Evolutionary conservation across 1,140 invertebrate species (phyloP).

Genomic region (Apolygus lucorum): DNA sequence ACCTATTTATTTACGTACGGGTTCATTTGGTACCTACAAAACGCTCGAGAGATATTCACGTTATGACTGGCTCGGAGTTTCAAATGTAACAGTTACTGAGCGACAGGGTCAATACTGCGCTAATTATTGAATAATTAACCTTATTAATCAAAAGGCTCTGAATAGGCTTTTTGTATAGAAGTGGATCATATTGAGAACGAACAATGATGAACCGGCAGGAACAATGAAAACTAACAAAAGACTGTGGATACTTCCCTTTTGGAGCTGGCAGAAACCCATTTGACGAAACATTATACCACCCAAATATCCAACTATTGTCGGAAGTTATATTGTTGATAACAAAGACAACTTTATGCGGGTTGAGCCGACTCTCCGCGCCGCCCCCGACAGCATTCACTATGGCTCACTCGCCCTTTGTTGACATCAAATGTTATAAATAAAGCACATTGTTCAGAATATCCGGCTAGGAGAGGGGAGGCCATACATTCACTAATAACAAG

Average conservation of each 20-base stretch:
- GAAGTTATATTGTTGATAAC: slow-evolving; percentile 21
- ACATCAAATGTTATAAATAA: slow-evolving; percentile 4
- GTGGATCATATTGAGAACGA: too few relatives aligned
- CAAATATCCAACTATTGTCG: slow-evolving; percentile 25
- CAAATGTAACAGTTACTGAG: too few relatives aligned
- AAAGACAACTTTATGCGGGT: slow-evolving; percentile 20
- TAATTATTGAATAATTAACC: too few relatives aligned
- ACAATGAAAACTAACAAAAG: slow-evolving; percentile 23
- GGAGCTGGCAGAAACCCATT: slow-evolving; percentile 16
- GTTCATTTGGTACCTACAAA: too few relatives aligned
- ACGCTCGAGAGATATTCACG: too few relatives aligned
- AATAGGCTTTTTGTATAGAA: too few relatives aligned
- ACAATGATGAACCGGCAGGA: too few relatives aligned
- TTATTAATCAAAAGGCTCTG: too few relatives aligned
- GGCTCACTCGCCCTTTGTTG: slow-evolving; percentile 9
- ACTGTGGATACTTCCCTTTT: slow-evolving; percentile 4
- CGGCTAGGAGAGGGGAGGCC: too few relatives aligned
- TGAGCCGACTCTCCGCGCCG: background rate
- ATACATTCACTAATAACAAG: background rate
- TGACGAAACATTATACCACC: slow-evolving; percentile 24
- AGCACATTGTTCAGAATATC: background rate
- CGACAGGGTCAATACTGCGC: too few relatives aligned
- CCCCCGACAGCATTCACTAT: slow-evolving; percentile 7
- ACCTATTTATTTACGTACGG: too few relatives aligned
- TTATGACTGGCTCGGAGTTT: too few relatives aligned